Conservation (phyloP, 2,888 invertebrate species). For the Ariolimax columbianus region DNA sequence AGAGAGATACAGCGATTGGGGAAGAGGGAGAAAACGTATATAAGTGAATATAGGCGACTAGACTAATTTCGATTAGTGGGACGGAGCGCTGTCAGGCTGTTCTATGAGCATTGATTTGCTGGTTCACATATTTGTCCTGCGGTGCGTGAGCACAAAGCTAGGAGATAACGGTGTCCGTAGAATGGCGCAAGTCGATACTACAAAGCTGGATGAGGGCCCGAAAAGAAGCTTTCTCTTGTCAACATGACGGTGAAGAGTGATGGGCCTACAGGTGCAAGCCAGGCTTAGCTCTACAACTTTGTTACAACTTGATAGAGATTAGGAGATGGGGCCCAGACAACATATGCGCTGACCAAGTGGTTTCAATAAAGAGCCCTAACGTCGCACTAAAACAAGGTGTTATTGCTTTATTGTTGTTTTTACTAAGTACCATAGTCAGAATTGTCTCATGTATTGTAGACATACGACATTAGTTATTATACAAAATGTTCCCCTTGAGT, state of each 20-base stretch:
- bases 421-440: too few relatives aligned
- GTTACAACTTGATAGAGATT: not conserved
- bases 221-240: slow-evolving; percentile 2
- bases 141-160: slow-evolving; percentile 7
- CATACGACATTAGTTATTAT: too few relatives aligned
- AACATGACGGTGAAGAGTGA: slow-evolving; percentile 12
- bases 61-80: not conserved
- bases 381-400: not conserved
- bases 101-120: not conserved
- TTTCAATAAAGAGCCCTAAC: not conserved
- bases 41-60: not conserved
- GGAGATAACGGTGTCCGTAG: not conserved
- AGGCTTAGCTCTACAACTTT: not conserved
- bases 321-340: not conserved
- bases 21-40: not conserved
- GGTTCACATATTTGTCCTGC: not conserved
- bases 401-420: too few relatives aligned
- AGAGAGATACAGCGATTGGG: too few relatives aligned
- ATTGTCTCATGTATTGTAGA: too few relatives aligned
- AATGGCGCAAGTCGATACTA: not conserved
- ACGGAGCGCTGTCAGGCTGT: not conserved
- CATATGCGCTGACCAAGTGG: not conserved
- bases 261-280: not conserved
- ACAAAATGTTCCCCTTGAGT: too few relatives aligned
- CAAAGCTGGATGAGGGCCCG: not conserved